Conservation (phyloP, 2,888 invertebrate genomes). For the Athalia cordata region DNA sequence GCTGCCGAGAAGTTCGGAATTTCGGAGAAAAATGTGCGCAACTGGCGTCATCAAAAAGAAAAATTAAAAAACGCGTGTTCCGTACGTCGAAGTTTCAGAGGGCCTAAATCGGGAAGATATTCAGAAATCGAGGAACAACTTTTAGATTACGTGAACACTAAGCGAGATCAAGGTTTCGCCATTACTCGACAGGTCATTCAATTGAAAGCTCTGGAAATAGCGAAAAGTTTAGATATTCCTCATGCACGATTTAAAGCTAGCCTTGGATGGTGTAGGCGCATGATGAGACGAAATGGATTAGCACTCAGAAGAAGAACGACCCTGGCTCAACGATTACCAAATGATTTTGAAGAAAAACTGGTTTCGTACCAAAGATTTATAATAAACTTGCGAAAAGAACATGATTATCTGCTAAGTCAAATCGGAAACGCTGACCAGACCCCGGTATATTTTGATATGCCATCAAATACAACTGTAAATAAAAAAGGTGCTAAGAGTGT, state of each 20-base stretch:
- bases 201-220: not conserved
- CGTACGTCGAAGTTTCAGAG: no score
- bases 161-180: no score
- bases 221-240: not conserved
- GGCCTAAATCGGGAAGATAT: no score
- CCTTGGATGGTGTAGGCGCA: not conserved
- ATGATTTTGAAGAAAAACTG: constrained; percentile 37
- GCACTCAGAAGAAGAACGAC: constrained; percentile 27
- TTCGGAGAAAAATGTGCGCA: no score
- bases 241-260: not conserved
- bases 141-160: not conserved
- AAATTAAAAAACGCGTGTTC: no score
- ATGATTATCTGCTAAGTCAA: constrained; percentile 33
- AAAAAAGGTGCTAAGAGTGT: constrained; percentile 35
- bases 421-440: constrained; percentile 14
- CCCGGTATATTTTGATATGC: constrained; percentile 37
- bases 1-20: no score
- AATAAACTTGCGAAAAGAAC: constrained; percentile 1
- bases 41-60: no score
- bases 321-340: constrained; percentile 24
- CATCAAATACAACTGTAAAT: constrained; percentile 42
- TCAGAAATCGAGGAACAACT: not conserved
- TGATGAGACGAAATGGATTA: not conserved
- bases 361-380: constrained; percentile 37
- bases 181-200: no score